Base-by-base conservation (phyloP, 2,888 invertebrate genomes). In the Microctonus brassicae region DNA sequence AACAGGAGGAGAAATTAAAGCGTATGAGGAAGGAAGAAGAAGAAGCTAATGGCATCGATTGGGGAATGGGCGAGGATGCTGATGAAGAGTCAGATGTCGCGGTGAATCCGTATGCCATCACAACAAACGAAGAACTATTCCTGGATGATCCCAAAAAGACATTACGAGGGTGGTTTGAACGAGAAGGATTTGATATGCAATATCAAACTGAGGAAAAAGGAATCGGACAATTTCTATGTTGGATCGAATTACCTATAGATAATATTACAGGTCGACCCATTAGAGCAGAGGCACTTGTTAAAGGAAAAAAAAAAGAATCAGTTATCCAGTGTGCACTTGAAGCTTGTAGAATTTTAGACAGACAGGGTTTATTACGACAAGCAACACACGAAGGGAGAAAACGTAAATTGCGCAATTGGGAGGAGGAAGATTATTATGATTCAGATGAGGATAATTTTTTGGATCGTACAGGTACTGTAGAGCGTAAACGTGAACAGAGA, bases 1-100 rank as follows among this genome's bases (percentile, higher is more conserved):
- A 88, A 68, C 88, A 89, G 47, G 87, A 88, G 76, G 89, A 90
- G 77, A 88, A 88, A 76, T 88, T 89, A 80, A 89, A 85, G 73
- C 89, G 89, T 65, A 89, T 89, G 60, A 88, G 85, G 80, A 86
- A 86, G 75, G 90, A 89, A 79, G 89, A 88, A 77, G 89, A 89
- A 47, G 91, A 91, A 69, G 91, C 92, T 36, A 91, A 92, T 76
- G 97, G 97, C 3, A 93, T 97, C 75, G 93, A 93, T 84, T 98
- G 98, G 98, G 98, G 98, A 78, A 95, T 98, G 93, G 93, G 94
- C 92, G 97, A 97, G 77, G 97, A 97, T 82, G 96, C 96, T 0
- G 95, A 95, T 77, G 96, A 95, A 77, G 95, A 95, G 79, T 91
- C 92, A 0, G 96, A 96, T 82, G 84, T 95, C 2, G 87, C 92